Percentiles rank a stretch among this genome's conserved stretches.
Conservation (phyloP, 2,113 vertebrate species). For the Nyctibius bracteatus region DNA sequence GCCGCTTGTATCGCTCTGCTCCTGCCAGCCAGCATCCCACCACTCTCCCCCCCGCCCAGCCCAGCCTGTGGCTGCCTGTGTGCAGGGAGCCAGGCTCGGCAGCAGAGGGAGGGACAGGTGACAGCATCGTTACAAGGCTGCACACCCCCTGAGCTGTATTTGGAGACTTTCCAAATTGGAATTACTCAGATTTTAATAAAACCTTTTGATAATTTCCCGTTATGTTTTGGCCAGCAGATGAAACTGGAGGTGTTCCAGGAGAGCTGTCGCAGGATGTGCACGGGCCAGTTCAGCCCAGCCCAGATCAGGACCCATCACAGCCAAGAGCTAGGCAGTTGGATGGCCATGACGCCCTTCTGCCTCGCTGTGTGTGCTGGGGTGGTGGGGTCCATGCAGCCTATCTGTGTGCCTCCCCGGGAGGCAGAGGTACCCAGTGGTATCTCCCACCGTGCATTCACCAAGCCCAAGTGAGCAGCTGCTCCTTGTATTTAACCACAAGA, state of each 20-base stretch:
- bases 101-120: neutral
- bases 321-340: neutral
- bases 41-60: neutral
- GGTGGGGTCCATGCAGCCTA: rapidly evolving
- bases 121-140: neutral
- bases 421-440: rapidly evolving
- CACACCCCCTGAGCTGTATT: neutral
- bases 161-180: slow-evolving; percentile 57
- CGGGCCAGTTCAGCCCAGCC: neutral
- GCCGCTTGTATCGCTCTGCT: neutral
- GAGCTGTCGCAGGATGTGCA: rapidly evolving
- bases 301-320: neutral
- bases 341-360: rapidly evolving
- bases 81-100: neutral
- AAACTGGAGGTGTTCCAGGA: slow-evolving; percentile 47
- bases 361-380: neutral
- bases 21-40: neutral
- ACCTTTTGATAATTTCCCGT: slow-evolving; percentile 19
- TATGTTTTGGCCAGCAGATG: slow-evolving; percentile 34
- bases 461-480: neutral
- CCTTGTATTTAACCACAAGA: neutral
- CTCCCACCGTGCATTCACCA: rapidly evolving
- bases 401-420: neutral
- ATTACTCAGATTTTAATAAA: slow-evolving; percentile 61
- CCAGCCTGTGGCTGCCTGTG: neutral